Conservation (phyloP, 1,140 invertebrate genomes). For the Leptopilina boulardi region DNA sequence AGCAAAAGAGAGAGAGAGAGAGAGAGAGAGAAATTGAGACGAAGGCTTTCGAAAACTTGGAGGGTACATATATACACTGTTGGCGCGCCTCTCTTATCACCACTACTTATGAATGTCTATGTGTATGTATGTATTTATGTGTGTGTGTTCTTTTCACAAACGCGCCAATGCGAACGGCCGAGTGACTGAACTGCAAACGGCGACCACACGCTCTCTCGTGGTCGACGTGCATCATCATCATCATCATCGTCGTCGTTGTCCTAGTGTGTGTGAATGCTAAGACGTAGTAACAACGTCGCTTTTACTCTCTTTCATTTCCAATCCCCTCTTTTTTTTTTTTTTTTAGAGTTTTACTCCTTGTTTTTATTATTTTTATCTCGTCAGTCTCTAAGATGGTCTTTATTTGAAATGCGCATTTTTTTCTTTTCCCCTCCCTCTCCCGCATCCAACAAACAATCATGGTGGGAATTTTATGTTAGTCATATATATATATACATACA, state of each 20-base stretch:
- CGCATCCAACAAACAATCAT: no score
- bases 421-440: no score
- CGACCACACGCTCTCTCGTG: slow-evolving; percentile 52
- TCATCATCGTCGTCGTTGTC: no score
- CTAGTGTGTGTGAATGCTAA: slow-evolving; percentile 3
- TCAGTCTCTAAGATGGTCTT: neutral
- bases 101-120: neutral
- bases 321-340: neutral
- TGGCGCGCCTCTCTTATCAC: slow-evolving; percentile 11
- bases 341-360: neutral
- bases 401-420: slow-evolving; percentile 15
- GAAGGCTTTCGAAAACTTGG: slow-evolving; percentile 4
- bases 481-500: no score
- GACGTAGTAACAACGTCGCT: neutral
- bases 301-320: slow-evolving; percentile 35
- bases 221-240: slow-evolving; percentile 38
- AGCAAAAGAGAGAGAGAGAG: no score
- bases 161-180: slow-evolving; percentile 49
- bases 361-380: slow-evolving; percentile 15
- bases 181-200: slow-evolving; percentile 52
- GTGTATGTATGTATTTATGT: neutral
- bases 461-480: neutral
- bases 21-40: neutral
- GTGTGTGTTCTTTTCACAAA: neutral
- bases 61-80: neutral